These are phyloP conservation scores for Cryptoprocta ferox DNA, from an alignment of 2,797 vertebrate genomes.

Conservation along the genomic window DNA sequence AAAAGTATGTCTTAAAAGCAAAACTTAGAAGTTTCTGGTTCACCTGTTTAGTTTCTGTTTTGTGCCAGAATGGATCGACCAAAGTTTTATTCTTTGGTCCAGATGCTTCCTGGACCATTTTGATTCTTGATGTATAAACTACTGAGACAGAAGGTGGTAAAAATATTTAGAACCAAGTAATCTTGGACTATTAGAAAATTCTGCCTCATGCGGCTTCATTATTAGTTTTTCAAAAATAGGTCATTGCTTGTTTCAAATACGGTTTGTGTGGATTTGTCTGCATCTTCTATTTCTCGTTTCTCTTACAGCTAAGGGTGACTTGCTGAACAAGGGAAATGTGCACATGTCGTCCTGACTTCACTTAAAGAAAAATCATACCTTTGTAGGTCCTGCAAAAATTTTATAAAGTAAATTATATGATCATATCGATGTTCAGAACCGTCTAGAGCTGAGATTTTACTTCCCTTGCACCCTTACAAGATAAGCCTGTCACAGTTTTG, in stretches of 20 bases:
- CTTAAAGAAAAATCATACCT: background rate
- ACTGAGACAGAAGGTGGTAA: slow-evolving; percentile 36
- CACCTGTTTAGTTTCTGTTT: background rate
- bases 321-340: background rate
- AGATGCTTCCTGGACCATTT: slow-evolving; percentile 42
- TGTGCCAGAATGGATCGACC: background rate
- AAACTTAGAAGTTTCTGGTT: background rate
- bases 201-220: background rate
- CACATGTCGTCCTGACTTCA: background rate
- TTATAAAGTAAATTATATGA: background rate
- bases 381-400: background rate
- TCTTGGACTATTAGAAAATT: slow-evolving; percentile 38
- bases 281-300: background rate
- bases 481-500: background rate
- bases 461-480: background rate
- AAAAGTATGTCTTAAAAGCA: background rate
- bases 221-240: slow-evolving; percentile 38
- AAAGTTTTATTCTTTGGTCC: slow-evolving; percentile 7
- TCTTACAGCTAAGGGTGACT: background rate
- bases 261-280: background rate
- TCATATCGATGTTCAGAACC: background rate
- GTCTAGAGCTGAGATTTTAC: background rate
- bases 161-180: slow-evolving; percentile 37
- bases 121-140: slow-evolving; percentile 36
- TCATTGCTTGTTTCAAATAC: background rate